Percentiles rank a stretch among this genome's conserved stretches.
Conservation (phyloP, 2,797 vertebrate genomes). For the Scolopax rusticola region DNA sequence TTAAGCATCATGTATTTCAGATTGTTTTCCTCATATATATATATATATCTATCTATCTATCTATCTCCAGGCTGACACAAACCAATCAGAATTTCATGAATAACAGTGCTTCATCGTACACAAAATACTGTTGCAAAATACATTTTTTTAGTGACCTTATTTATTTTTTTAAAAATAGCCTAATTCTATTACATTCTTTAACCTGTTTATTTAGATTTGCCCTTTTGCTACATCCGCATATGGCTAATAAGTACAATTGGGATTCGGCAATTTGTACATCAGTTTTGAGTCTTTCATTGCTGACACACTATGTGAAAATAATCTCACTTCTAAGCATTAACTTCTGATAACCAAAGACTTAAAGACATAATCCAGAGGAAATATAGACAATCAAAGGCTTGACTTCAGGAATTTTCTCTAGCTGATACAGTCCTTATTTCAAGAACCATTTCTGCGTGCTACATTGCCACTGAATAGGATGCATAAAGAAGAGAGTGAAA, state of each 20-base stretch:
- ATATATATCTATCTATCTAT: no score
- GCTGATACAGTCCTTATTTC: neutral
- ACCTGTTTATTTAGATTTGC: neutral
- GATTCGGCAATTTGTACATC: neutral
- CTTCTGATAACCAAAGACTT: neutral
- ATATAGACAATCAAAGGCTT: neutral
- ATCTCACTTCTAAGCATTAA: neutral
- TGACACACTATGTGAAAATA: fast-evolving
- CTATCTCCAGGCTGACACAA: neutral
- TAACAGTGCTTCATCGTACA: neutral
- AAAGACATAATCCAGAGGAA: neutral
- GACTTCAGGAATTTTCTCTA: neutral
- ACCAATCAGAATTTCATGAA: neutral
- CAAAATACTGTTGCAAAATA: neutral
- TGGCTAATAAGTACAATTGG: neutral
- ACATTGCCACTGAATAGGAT: neutral
- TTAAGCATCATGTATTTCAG: neutral
- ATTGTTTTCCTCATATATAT: neutral
- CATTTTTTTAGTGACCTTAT: neutral
- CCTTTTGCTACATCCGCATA: neutral
- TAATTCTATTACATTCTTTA: neutral
- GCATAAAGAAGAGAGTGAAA: neutral
- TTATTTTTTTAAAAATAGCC: no score
- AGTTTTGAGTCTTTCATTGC: neutral
- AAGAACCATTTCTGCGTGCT: neutral